Evolutionary conservation across 2,113 vertebrate species (phyloP), one percentile per base, ranked within the genome.

Genomic region (mouse (Mus musculus)): DNA sequence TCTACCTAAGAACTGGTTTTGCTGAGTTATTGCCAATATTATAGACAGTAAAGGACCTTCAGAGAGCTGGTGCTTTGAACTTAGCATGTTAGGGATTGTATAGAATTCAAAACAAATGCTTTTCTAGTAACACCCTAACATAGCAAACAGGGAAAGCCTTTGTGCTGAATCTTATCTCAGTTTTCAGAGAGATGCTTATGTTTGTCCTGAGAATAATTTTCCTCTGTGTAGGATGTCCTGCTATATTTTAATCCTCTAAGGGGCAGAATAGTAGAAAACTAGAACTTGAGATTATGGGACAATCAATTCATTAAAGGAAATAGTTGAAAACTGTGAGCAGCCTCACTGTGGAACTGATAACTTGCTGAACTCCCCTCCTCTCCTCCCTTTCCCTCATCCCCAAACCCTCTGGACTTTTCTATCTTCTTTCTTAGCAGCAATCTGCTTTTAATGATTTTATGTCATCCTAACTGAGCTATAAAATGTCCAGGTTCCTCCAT

Each of bases 1-100:
- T 90, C 92, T 69, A 96, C 26, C 36, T 80, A 72, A 95, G 80
- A 92, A 93, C n/a, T 24, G 42, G 71, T 61, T 88, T 93, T 93
- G 39, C 24, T 61, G 75, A 69, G 59, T 77, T 85, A 72, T 85
- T 97, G 89, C 78, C 90, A 65, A n/a, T 17, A 26, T 75, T 85
- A 65, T 52, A 63, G 56, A 77, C 28, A 65, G 72, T 54, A 92
- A 97, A 49, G 16, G 52, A 39, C 39, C 86, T 73, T 11, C 12
- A 78, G 42, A 72, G 67, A 89, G 52, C n/a, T 8, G 67, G 59
- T 39, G 36, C 52, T 63, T 80, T 75, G 95, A 26, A 72, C 84
- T 86, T 39, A 42, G 24, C 63, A 65, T 88, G 87, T 36, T 14
- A 71, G 52, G 20, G 46, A 72, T 10, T 10, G 13, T 67, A n/a